Conservation (phyloP, 2,113 vertebrate genomes). For the Cyanoderma ruficeps region DNA sequence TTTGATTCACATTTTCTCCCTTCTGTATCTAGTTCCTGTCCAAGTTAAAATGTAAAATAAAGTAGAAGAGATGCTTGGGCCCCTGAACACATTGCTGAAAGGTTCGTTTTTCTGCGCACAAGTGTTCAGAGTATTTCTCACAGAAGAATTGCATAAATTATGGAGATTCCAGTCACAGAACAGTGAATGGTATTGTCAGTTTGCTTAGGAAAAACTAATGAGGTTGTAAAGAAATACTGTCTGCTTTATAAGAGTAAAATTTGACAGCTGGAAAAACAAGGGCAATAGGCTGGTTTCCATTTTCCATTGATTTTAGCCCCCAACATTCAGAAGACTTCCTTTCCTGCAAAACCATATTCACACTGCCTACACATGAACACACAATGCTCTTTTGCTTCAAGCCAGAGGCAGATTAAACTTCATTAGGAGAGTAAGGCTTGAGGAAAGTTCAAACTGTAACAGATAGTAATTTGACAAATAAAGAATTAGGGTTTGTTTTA, state of each 20-base stretch:
- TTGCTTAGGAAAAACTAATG: slow-evolving; percentile 64
- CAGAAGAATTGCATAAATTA: slow-evolving; percentile 40
- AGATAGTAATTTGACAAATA: slow-evolving; percentile 58
- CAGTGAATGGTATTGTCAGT: slow-evolving; percentile 59
- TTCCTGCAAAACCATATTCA: slow-evolving; percentile 53
- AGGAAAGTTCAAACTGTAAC: slow-evolving; percentile 47
- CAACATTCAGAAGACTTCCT: slow-evolving; percentile 58
- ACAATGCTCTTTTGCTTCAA: slow-evolving; percentile 52
- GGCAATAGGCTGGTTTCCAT: slow-evolving; percentile 54
- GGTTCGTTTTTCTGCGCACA: slow-evolving; percentile 10
- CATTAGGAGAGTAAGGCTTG: slow-evolving; percentile 44
- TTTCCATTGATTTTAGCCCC: slow-evolving; percentile 65
- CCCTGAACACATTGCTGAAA: slow-evolving; percentile 32
- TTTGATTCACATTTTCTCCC: not conserved
- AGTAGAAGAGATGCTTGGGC: not conserved
- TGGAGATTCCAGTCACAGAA: slow-evolving; percentile 23
- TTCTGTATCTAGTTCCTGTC: not conserved
- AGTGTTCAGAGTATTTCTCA: slow-evolving; percentile 36
- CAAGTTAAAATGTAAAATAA: slow-evolving; percentile 26
- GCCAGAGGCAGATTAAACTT: slow-evolving; percentile 52
- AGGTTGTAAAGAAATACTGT: slow-evolving; percentile 70
- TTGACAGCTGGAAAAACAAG: slow-evolving; percentile 78
- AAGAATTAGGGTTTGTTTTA: slow-evolving; percentile 27
- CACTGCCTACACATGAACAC: slow-evolving; percentile 16
- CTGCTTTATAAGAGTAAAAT: slow-evolving; percentile 65